Conservation (phyloP, 2,797 vertebrate species). For the Cercopithecus hamlyni region DNA sequence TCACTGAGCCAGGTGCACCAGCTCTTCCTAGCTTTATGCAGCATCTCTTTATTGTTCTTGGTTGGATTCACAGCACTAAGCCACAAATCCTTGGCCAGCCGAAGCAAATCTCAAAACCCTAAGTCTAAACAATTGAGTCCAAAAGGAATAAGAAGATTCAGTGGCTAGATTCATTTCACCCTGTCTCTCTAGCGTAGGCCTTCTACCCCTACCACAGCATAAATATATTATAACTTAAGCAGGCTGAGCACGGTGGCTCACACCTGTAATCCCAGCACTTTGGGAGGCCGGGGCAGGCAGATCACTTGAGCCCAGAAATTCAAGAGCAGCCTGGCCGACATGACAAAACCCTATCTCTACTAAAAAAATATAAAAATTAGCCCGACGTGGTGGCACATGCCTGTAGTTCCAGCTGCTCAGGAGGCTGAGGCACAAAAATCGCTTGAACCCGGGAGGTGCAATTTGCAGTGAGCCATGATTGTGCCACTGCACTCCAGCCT, state of each 20-base stretch:
- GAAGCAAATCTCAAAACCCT: constrained; percentile 21
- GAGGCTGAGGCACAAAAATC: neutral
- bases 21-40: neutral
- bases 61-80: neutral
- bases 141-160: neutral
- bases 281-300: neutral
- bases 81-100: neutral
- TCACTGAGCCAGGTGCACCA: neutral
- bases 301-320: neutral
- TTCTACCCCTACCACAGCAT: neutral
- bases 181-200: neutral
- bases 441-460: neutral
- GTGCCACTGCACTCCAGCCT: neutral
- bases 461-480: neutral
- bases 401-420: neutral
- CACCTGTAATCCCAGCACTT: neutral
- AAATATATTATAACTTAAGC: neutral
- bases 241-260: neutral
- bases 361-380: neutral
- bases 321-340: neutral
- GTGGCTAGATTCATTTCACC: neutral
- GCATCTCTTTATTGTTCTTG: neutral
- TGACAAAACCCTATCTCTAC: neutral
- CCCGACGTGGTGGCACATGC: neutral
- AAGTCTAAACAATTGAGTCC: neutral